phyloP scores from a whole-genome alignment of 2,113 vertebrate species.

The Struthio camelus region DNA sequence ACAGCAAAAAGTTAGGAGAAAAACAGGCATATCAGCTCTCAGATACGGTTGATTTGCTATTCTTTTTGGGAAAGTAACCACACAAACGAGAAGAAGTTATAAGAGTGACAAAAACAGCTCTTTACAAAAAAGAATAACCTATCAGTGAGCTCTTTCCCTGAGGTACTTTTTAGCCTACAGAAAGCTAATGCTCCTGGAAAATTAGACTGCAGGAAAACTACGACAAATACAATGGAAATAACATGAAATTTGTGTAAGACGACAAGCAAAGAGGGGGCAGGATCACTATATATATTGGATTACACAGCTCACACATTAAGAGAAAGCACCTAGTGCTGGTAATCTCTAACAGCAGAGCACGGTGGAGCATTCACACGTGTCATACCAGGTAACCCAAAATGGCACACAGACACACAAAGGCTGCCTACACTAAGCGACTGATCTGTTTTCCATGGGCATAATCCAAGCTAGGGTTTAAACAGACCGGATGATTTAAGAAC shows the following conservation, averaged over 20 bases:
- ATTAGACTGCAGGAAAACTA: neutral
- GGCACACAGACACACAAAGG: accelerated
- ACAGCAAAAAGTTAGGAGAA: neutral
- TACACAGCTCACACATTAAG: neutral
- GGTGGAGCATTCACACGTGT: accelerated
- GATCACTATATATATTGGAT: neutral
- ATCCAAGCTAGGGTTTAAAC: neutral
- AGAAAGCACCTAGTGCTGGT: neutral
- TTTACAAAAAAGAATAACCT: neutral
- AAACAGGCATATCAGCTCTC: neutral
- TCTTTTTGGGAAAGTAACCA: conserved; percentile 32
- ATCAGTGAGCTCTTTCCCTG: conserved; percentile 4
- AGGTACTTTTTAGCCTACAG: conserved; percentile 2
- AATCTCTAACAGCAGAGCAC: neutral
- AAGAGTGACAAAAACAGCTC: conserved; percentile 12
- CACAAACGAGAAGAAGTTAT: neutral
- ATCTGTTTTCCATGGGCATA: neutral
- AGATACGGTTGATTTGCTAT: neutral
- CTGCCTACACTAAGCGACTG: neutral
- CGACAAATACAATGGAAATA: neutral
- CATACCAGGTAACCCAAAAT: accelerated
- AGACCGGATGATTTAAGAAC: neutral
- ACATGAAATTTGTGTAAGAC: neutral
- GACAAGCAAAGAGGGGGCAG: neutral
- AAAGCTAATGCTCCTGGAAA: conserved; percentile 23